Evolutionary conservation across 2,797 vertebrate species (phyloP).

Genomic region (Falco naumanni): DNA sequence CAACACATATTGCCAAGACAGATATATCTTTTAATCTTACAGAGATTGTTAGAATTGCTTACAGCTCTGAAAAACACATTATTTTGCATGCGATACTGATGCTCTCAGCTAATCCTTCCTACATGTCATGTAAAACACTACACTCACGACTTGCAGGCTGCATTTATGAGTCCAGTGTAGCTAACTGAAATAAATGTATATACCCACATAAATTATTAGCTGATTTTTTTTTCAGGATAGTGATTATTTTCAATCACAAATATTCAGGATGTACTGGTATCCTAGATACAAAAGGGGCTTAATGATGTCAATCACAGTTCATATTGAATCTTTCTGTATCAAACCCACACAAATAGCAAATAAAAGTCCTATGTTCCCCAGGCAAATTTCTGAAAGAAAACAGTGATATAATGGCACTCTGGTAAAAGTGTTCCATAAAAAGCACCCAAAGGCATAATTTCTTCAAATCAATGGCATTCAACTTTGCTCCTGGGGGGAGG

Average conservation of each 20-base stretch:
- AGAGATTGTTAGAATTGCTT: background rate
- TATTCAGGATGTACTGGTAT: slow-evolving; percentile 10
- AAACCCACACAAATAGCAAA: slow-evolving; percentile 27
- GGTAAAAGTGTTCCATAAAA: slow-evolving; percentile 3
- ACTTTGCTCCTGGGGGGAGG: background rate
- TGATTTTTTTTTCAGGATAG: background rate
- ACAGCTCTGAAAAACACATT: background rate
- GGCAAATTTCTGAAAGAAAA: slow-evolving; percentile 35
- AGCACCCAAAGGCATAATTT: slow-evolving; percentile 41
- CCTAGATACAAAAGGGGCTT: slow-evolving; percentile 17
- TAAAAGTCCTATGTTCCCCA: background rate
- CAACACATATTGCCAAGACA: background rate
- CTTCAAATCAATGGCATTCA: slow-evolving; percentile 44
- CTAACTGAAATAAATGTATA: background rate
- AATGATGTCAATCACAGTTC: slow-evolving; percentile 19
- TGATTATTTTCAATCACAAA: background rate
- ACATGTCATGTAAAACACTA: background rate
- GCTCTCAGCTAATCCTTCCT: background rate
- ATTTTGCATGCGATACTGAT: background rate
- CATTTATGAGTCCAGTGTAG: background rate
- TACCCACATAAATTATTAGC: background rate
- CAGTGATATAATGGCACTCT: slow-evolving; percentile 13
- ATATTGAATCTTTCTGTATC: background rate
- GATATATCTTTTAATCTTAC: background rate
- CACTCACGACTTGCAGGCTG: background rate